A percentile compares a stretch with the other conserved stretches of the same genome.
Conservation (phyloP, 2,888 invertebrate species). For the Gisinianus flammeolus region DNA sequence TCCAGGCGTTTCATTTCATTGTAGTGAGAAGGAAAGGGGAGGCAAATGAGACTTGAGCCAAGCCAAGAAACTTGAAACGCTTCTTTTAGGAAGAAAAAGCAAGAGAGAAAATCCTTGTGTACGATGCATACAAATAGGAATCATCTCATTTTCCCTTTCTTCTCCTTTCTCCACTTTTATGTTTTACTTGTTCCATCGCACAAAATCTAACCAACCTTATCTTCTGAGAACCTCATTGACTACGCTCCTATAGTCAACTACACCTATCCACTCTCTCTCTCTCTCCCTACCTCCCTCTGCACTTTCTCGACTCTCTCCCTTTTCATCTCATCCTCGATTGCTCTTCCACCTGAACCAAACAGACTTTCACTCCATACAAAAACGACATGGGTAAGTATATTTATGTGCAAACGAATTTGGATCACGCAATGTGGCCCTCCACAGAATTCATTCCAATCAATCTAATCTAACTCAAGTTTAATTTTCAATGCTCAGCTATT, state of each 20-base stretch:
- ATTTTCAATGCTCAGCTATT: no score
- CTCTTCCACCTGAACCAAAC: no score
- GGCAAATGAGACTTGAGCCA: constrained; percentile 27
- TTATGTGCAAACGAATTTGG: no score
- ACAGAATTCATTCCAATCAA: no score
- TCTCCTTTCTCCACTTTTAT: constrained; percentile 36
- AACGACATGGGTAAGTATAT: no score
- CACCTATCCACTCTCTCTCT: background rate
- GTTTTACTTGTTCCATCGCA: constrained; percentile 28
- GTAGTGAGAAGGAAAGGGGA: constrained; percentile 11
- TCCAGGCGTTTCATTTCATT: constrained; percentile 42
- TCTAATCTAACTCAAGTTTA: no score
- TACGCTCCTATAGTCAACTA: background rate
- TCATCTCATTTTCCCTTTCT: constrained; percentile 52
- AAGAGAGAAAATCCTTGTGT: constrained; percentile 49
- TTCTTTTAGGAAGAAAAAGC: constrained; percentile 24
- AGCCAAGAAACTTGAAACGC: constrained; percentile 35
- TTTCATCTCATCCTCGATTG: no score
- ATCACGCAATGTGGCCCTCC: no score
- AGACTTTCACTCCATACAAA: no score
- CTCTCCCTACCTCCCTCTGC: background rate
- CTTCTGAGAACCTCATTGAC: constrained; percentile 28
- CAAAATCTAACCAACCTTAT: constrained; percentile 36
- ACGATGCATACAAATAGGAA: constrained; percentile 58
- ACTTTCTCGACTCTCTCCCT: no score